phyloP scores from a whole-genome alignment of 2,797 vertebrate species.

The Fistularia tabacaria region DNA sequence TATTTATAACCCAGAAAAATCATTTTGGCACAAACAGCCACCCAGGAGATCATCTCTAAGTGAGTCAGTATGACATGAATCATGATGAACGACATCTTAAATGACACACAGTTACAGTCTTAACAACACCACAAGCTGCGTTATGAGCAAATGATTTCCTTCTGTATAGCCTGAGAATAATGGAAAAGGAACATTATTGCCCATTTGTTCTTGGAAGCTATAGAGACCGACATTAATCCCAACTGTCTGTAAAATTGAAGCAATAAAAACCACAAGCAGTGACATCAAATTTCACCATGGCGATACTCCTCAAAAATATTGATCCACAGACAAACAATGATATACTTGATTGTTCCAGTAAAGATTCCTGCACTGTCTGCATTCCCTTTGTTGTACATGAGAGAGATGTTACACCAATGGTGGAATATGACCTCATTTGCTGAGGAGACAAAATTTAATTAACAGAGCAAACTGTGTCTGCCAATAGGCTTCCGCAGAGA shows the following conservation, averaged over 20 bases:
- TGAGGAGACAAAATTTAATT: constrained; percentile 82
- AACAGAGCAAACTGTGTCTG: constrained; percentile 82
- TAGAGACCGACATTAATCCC: constrained; percentile 78
- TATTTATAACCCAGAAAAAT: constrained; percentile 57
- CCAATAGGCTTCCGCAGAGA: constrained; percentile 76
- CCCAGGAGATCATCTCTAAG: constrained; percentile 55
- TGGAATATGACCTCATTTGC: constrained; percentile 81
- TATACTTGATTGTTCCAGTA: constrained; percentile 77
- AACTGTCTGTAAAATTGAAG: constrained; percentile 82
- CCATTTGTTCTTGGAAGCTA: constrained; percentile 70
- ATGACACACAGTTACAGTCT: constrained; percentile 63
- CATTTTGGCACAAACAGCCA: constrained; percentile 48
- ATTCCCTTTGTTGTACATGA: constrained; percentile 79
- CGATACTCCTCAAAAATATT: constrained; percentile 72
- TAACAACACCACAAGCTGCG: constrained; percentile 64
- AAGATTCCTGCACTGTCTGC: constrained; percentile 71
- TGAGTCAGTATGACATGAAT: constrained; percentile 68
- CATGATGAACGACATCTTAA: constrained; percentile 68
- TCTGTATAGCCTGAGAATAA: constrained; percentile 65
- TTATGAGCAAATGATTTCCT: constrained; percentile 74
- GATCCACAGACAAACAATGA: constrained; percentile 77
- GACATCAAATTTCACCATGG: constrained; percentile 71
- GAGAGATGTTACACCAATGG: constrained; percentile 81
- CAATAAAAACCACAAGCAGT: constrained; percentile 76
- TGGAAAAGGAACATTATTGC: constrained; percentile 74